Evolutionary conservation across 2,797 vertebrate species (phyloP).

Genomic region (Emydoidea blandingii): DNA sequence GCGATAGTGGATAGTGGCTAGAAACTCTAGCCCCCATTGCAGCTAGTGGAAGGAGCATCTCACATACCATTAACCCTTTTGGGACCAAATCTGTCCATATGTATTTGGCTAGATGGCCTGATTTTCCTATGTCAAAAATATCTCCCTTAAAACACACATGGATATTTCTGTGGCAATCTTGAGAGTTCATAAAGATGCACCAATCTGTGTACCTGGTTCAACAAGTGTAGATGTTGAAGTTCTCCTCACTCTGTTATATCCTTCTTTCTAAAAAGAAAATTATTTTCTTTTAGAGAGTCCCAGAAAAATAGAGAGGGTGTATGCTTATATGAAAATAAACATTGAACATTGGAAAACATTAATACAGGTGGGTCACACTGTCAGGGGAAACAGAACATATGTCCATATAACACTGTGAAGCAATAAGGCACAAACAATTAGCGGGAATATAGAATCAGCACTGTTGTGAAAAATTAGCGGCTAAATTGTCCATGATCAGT

Average conservation of each 20-base stretch:
- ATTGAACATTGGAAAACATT: background rate
- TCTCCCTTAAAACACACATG: background rate
- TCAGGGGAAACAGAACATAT: background rate
- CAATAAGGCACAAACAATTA: background rate
- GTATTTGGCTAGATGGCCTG: background rate
- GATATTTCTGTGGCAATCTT: background rate
- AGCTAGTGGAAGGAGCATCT: background rate
- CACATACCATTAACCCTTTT: background rate
- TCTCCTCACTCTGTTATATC: background rate
- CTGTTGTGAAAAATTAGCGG: background rate
- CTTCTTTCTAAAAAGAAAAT: background rate
- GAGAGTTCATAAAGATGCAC: background rate
- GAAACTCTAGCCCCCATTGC: background rate
- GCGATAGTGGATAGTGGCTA: background rate
- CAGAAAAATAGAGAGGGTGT: background rate
- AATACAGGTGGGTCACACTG: background rate
- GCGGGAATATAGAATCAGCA: background rate
- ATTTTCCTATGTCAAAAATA: background rate
- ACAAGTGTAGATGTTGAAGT: background rate
- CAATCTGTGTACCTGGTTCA: background rate
- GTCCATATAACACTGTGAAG: background rate
- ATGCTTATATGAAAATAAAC: background rate
- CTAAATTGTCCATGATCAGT: rapidly evolving
- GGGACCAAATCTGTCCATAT: background rate
- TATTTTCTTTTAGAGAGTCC: background rate